These are phyloP conservation scores for Mimumesa dahlbomi DNA, from an alignment of 2,888 invertebrate genomes.

Conservation along the genomic window DNA sequence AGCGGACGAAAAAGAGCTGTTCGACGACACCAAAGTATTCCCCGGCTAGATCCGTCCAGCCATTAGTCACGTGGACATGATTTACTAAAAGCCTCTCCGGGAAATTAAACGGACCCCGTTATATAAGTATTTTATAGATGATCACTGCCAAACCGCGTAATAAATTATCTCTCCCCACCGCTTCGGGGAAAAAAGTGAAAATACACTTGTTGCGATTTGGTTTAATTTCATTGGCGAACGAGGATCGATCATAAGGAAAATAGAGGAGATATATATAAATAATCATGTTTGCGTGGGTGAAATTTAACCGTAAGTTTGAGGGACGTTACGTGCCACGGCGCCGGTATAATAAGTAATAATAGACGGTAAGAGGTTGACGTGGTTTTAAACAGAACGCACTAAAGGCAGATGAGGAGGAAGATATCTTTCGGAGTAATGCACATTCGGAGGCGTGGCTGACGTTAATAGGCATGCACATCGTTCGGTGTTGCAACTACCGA, in stretches of 20 bases:
- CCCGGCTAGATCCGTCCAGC: conserved; percentile 29
- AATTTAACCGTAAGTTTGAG: background rate
- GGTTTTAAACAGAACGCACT: conserved; percentile 24
- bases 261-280: too few relatives aligned
- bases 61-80: conserved; percentile 58
- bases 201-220: background rate
- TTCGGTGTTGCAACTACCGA: conserved; percentile 52
- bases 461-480: conserved; percentile 58
- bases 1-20: conserved; percentile 12
- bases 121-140: conserved; percentile 18
- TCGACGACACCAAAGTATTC: conserved; percentile 34
- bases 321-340: background rate
- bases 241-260: too few relatives aligned
- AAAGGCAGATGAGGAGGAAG: conserved; percentile 31
- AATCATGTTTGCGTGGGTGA: too few relatives aligned
- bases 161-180: background rate
- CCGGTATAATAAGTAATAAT: background rate
- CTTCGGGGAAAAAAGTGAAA: background rate
- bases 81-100: conserved; percentile 48
- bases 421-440: conserved; percentile 34
- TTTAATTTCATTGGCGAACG: conserved; percentile 2
- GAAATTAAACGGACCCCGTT: conserved; percentile 53
- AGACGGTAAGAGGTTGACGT: conserved; percentile 1
- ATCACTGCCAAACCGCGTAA: background rate
- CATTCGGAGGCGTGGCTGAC: conserved; percentile 49